phyloP scores from a whole-genome alignment of 2,888 invertebrate genomes.

The Diarsia dahlii region DNA sequence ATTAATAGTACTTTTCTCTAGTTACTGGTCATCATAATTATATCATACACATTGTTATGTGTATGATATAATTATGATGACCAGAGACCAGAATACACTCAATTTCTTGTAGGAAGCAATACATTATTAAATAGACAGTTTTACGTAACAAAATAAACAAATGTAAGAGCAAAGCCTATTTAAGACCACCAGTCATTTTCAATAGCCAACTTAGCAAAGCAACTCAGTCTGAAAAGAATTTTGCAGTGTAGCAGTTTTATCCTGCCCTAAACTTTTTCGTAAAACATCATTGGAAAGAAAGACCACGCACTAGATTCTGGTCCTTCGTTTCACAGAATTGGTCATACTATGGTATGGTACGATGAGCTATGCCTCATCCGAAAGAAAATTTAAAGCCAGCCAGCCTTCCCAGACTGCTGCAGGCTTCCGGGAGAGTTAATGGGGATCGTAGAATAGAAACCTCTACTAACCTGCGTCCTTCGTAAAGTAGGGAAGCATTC shows the following conservation, averaged over 20 bases:
- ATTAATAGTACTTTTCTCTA: no score
- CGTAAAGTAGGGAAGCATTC: constrained; percentile 83
- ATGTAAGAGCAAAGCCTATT: background rate
- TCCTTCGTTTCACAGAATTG: background rate
- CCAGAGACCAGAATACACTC: background rate
- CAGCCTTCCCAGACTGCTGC: no score
- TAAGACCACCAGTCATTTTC: background rate
- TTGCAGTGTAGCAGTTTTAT: background rate
- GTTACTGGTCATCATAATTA: no score
- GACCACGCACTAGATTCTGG: background rate
- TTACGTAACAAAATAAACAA: background rate
- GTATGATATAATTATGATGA: background rate
- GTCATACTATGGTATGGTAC: background rate
- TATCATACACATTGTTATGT: no score
- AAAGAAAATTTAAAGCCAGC: background rate
- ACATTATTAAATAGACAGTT: background rate
- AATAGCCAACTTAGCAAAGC: no score
- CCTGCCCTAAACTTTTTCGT: background rate
- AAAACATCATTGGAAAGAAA: background rate
- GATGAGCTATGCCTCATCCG: no score
- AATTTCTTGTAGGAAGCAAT: background rate
- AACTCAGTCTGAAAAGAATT: background rate
- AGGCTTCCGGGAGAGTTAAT: no score
- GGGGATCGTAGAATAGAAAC: no score
- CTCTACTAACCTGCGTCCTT: constrained; percentile 80